Conservation (phyloP, 2,113 vertebrate species). For the Heterotilapia buettikoferi region DNA sequence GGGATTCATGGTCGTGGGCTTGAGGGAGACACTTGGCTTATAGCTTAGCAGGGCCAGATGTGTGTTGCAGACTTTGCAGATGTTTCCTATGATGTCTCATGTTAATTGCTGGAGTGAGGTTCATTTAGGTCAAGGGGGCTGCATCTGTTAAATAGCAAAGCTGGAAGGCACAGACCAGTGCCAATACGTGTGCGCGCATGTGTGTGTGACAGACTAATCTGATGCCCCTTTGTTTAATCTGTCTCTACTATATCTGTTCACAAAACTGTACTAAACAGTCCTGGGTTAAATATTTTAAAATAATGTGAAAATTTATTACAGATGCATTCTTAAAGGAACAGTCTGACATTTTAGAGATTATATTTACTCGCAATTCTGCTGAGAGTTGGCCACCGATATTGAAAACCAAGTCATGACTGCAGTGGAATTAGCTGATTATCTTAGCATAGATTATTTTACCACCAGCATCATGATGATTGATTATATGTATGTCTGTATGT, state of each 20-base stretch:
- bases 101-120: conserved; percentile 48
- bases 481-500: background rate
- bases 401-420: background rate
- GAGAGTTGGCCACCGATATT: background rate
- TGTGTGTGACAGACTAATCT: background rate
- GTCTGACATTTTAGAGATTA: background rate
- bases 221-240: background rate
- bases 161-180: conserved; percentile 15
- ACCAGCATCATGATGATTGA: background rate
- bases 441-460: background rate
- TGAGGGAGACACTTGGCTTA: conserved; percentile 13
- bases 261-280: background rate
- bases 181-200: background rate
- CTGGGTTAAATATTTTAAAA: background rate
- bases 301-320: background rate
- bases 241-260: background rate
- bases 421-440: background rate
- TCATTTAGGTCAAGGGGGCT: conserved; percentile 47
- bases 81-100: conserved; percentile 56
- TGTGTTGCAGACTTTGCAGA: conserved; percentile 48
- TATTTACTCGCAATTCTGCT: background rate
- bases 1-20: background rate
- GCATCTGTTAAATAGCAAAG: conserved; percentile 28
- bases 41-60: conserved; percentile 55
- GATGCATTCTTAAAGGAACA: background rate